phyloP scores from a whole-genome alignment of 2,797 vertebrate species.

The Ctenopoma kingsleyae region DNA sequence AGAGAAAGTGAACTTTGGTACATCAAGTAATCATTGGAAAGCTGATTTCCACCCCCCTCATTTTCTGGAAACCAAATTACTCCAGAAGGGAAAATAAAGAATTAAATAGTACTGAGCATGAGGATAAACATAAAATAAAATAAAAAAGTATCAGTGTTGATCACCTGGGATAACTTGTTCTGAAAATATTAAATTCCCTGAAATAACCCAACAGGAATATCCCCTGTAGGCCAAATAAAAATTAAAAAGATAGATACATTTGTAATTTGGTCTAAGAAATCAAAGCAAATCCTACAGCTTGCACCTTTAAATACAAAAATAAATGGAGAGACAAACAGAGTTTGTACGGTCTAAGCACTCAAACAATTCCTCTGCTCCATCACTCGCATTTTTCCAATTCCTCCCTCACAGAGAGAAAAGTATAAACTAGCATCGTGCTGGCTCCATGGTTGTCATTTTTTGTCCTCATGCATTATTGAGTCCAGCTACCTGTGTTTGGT shows the following conservation, averaged over 20 bases:
- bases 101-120: not conserved
- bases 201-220: not conserved
- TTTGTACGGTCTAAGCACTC: not conserved
- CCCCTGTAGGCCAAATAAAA: not conserved
- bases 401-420: too few relatives aligned
- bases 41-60: too few relatives aligned
- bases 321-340: not conserved
- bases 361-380: not conserved
- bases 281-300: not conserved
- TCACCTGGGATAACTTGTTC: not conserved
- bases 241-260: not conserved
- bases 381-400: not conserved
- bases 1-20: not conserved
- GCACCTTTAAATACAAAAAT: conserved; percentile 9
- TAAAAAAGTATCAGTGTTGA: not conserved
- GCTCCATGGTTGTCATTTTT: not conserved
- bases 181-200: not conserved
- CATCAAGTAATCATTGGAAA: not conserved
- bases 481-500: not conserved
- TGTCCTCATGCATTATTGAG: too few relatives aligned
- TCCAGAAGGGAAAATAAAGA: not conserved
- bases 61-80: conserved; percentile 4
- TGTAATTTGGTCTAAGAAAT: not conserved
- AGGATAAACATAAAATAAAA: not conserved
- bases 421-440: too few relatives aligned